These are phyloP conservation scores for Hydrochoerus hydrochaeris DNA, from an alignment of 2,113 vertebrate genomes.

Conservation along the genomic window DNA sequence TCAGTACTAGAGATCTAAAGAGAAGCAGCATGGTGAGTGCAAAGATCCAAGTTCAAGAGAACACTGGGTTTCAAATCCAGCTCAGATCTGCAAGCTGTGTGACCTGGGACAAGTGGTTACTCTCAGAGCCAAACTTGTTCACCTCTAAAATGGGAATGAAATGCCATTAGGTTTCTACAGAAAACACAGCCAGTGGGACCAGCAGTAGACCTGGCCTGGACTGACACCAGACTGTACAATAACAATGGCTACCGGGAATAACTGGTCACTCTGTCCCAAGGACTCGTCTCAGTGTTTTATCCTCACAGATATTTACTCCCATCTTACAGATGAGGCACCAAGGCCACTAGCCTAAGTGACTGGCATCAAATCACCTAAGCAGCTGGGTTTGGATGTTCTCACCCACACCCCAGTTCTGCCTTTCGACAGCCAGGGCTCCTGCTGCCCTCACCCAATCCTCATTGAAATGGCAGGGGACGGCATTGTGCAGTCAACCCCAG, in stretches of 20 bases:
- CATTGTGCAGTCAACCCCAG: rapidly evolving
- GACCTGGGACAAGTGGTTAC: not conserved
- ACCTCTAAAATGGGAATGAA: slow-evolving; percentile 1
- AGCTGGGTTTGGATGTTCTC: rapidly evolving
- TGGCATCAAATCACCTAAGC: not conserved
- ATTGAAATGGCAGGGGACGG: not conserved
- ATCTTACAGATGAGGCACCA: not conserved
- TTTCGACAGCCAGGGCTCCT: rapidly evolving
- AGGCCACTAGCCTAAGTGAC: not conserved
- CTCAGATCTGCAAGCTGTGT: not conserved
- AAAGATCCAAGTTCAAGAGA: not conserved
- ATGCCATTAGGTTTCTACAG: not conserved
- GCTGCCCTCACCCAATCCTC: not conserved
- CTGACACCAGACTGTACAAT: not conserved
- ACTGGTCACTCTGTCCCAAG: not conserved
- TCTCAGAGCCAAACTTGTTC: slow-evolving; percentile 28
- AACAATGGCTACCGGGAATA: not conserved
- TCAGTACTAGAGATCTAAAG: not conserved
- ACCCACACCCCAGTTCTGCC: not conserved
- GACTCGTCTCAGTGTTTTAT: not conserved
- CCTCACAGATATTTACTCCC: not conserved
- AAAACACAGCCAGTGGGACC: not conserved
- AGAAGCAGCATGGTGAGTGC: rapidly evolving
- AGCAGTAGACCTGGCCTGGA: not conserved
- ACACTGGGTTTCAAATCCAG: not conserved